Evolutionary conservation across 2,888 invertebrate genomes (phyloP), one percentile per base, ranked within the genome.

Genomic region (Labia minor): DNA sequence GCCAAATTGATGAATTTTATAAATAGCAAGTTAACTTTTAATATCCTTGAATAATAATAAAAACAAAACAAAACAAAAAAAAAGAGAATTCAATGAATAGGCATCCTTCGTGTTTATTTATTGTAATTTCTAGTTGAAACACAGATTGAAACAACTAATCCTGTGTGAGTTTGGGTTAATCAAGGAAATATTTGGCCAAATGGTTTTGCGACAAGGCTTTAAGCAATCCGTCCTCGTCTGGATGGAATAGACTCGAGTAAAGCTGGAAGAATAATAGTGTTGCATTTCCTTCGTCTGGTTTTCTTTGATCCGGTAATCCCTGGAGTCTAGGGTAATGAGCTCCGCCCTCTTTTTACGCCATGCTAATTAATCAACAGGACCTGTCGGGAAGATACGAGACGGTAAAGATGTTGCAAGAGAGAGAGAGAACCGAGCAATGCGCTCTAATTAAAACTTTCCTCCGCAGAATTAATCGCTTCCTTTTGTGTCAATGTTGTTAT

Each of bases 281-380:
- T n/a, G 49, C 16, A 49, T 16, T 49, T 14, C 14, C 49, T 49
- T 4, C 49, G 49, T 49, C 49, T 49, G 49, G 49, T 49, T 49
- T 49, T 49, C 49, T 49, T 49, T 49, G 49, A 49, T 49, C 49
- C 49, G n/a, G 16, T n/a, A 49, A 49, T 49, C 49, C 49, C 49
- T 49, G 14, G 49, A 49, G 49, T 14, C 49, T 49, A 8, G 49
- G 49, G 49, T 49, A 49, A 49, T 49, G 49, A 49, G 49, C 49
- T 16, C 49, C 49, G 49, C 49, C 49, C 49, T 49, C 49, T 49
- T 49, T 49, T 49, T 49, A 49, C 49, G 49, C 49, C n/a, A 49
- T 49, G 49, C 49, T 49, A 49, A 49, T 49, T 49, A 49, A 49
- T 49, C 49, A 49, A 49, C 8, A 49, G 14, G 49, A 49, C 49